Evolutionary conservation across 1,140 invertebrate genomes (phyloP), one percentile per base, ranked within the genome.

Genomic region (Geopemphigus sp.): DNA sequence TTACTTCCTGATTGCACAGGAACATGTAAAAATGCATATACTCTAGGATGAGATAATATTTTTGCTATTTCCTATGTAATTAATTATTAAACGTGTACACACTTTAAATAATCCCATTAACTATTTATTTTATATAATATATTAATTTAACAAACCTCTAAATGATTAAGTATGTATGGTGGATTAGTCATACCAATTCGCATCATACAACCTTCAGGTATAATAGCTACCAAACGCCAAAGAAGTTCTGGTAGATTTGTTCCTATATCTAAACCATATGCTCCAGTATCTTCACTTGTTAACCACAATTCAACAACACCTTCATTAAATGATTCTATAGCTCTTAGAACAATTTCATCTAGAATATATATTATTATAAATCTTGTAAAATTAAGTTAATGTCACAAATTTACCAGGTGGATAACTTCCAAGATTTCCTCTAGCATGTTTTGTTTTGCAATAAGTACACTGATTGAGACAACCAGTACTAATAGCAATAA

Each of bases 391-490:
- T 1, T 19, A 73, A 29, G 1, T 39, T 56, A 12, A 15, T 50
- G 47, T 80, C 14, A 45, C 0, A 56, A 59, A 54, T 54, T 68
- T 80, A 87, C 86, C 86, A 0, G 94, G 91, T 0, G 91, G 90
- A 87, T 99, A 99, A 85, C 96, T 98, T 0, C 94, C 96, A 1
- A 99, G 85, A 84, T 99, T 94, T 0, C 98, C 98, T 82, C 97
- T 86, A 0, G 97, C 97, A 86, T 98, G 95, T 85, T 99, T 99
- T 0, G 97, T 99, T 86, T 99, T 99, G 84, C 97, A 99, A 85
- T 99, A 99, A 0, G 97, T 98, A 85, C 98, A 99, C 83, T 98
- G 94, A 87, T 99, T 99, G 6, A 99, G 86, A 84, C 98, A 99
- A 0, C 97, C 98, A 3, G 96, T 98, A 85, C 96, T 99, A 19